These are phyloP conservation scores for Epiblema foenella DNA, from an alignment of 2,888 invertebrate species.

Conservation along the genomic window DNA sequence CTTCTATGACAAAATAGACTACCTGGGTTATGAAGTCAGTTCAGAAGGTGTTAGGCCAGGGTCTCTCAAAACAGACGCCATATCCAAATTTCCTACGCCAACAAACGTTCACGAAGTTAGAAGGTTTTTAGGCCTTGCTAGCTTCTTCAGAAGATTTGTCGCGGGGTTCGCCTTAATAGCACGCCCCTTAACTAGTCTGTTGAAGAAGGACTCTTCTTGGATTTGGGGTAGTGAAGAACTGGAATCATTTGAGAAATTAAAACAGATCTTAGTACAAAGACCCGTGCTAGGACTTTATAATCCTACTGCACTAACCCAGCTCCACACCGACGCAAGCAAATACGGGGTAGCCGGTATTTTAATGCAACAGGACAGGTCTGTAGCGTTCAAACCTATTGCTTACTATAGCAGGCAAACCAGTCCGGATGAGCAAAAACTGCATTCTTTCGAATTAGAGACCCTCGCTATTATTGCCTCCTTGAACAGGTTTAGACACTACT, in stretches of 20 bases:
- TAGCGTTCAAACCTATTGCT: background rate
- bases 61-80: too few relatives aligned
- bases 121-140: too few relatives aligned
- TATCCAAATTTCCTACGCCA: too few relatives aligned
- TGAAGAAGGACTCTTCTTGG: too few relatives aligned
- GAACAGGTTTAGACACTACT: background rate
- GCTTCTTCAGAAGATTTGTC: too few relatives aligned
- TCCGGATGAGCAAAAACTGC: background rate
- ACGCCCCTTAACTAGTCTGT: too few relatives aligned
- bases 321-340: slow-evolving; percentile 31
- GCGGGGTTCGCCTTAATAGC: too few relatives aligned
- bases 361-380: background rate
- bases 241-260: slow-evolving; percentile 47
- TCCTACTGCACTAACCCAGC: slow-evolving; percentile 48
- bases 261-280: slow-evolving; percentile 43
- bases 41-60: too few relatives aligned
- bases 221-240: too few relatives aligned
- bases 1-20: too few relatives aligned
- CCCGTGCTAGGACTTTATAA: slow-evolving; percentile 8
- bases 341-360: background rate
- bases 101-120: too few relatives aligned
- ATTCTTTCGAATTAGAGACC: background rate
- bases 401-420: slow-evolving; percentile 8
- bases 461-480: background rate
- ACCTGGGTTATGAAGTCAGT: too few relatives aligned